Evolutionary conservation across 64 coral and sea anemone genomes (phyloP).

Genomic region (Dendronephthya gigantea): DNA sequence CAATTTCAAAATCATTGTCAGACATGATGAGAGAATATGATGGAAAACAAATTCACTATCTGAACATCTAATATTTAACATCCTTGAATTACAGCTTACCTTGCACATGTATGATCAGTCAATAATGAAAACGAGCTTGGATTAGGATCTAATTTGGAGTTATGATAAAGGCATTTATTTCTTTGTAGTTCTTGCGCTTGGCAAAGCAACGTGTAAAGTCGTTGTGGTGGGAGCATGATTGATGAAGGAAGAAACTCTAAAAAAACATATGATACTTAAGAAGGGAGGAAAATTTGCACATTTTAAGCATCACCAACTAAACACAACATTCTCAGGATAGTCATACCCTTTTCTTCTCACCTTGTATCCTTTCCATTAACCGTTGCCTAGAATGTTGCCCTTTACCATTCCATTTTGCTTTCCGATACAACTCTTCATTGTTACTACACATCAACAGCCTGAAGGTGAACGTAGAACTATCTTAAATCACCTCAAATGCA

Average conservation of each 20-base stretch:
- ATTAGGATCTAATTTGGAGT: constrained; percentile 69
- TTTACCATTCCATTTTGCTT: constrained; percentile 81
- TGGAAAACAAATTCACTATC: no score
- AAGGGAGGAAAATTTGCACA: not conserved
- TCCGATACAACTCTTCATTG: constrained; percentile 61
- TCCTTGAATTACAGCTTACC: constrained; percentile 42
- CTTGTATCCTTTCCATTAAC: constrained; percentile 88
- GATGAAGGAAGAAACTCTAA: constrained; percentile 94
- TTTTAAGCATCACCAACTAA: no score
- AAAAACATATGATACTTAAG: constrained; percentile 11
- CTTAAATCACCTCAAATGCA: not conserved
- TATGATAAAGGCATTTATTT: constrained; percentile 93
- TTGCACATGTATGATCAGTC: constrained; percentile 84
- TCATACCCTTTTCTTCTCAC: constrained; percentile 14
- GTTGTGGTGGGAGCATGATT: constrained; percentile 90
- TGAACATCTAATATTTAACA: no score
- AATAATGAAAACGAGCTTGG: constrained; percentile 81
- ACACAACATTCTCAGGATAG: no score
- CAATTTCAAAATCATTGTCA: not conserved
- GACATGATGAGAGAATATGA: no score
- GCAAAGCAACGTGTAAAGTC: constrained; percentile 76
- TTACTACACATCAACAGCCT: constrained; percentile 93
- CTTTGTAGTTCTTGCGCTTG: constrained; percentile 91
- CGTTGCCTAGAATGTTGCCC: constrained; percentile 69
- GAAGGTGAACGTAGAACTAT: not conserved